phyloP scores from a whole-genome alignment of 2,113 vertebrate genomes.

The Aptenodytes patagonicus region DNA sequence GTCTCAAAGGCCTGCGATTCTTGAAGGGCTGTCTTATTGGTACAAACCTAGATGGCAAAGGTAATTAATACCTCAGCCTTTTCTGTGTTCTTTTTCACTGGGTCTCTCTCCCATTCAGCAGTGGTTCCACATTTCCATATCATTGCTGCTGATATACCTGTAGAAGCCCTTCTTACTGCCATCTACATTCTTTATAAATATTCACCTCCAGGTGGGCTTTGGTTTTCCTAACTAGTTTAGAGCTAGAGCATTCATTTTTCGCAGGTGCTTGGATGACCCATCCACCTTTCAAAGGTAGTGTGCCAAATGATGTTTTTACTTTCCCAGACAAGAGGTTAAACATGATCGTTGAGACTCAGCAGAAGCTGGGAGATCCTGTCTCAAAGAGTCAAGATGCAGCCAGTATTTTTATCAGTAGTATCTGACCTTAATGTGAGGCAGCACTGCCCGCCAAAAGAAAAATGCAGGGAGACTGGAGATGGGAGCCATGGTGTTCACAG shows the following conservation, averaged over 20 bases:
- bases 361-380: background rate
- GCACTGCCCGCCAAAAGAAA: background rate
- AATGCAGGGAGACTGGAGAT: background rate
- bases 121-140: background rate
- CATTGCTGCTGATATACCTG: background rate
- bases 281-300: background rate
- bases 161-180: background rate
- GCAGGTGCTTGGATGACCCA: background rate
- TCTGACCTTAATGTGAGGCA: background rate
- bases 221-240: background rate
- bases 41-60: background rate
- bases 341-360: fast-evolving
- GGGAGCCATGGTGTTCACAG: background rate
- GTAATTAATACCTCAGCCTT: background rate
- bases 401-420: background rate
- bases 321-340: background rate
- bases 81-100: background rate
- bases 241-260: background rate
- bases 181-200: background rate
- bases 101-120: background rate
- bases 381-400: background rate
- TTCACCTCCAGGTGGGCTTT: background rate
- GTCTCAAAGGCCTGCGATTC: background rate
- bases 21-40: background rate
- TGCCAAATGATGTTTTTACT: background rate